Evolutionary conservation across 35 echinoderm and acorn worm species (phyloP).

Genomic region (Patiria miniata): DNA sequence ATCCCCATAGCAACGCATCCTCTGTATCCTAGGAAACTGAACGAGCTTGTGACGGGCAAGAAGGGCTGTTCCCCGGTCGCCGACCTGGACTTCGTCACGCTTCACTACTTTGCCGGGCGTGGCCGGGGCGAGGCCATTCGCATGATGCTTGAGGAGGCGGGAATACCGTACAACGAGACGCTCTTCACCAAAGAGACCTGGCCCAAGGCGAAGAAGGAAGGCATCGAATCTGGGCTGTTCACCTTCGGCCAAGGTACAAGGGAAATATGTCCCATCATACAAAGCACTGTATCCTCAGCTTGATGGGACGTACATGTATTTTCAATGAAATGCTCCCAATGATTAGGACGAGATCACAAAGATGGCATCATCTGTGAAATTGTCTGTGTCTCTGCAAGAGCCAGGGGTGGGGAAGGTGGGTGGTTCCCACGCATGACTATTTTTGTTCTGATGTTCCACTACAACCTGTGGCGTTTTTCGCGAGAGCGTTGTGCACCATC

Average conservation of each 20-base stretch:
- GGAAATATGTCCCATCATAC: too few species aligned
- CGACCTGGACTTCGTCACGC: constrained; percentile 71
- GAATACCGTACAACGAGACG: constrained; percentile 74
- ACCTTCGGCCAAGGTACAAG: constrained; percentile 94
- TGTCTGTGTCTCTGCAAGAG: too few species aligned
- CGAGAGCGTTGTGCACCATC: too few species aligned
- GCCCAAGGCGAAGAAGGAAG: constrained; percentile 83
- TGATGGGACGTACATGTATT: too few species aligned
- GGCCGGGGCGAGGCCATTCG: constrained; percentile 86
- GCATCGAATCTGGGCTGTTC: constrained; percentile 71
- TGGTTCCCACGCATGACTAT: too few species aligned
- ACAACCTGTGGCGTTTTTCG: too few species aligned
- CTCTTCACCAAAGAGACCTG: constrained; percentile 80
- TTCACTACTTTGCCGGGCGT: constrained; percentile 90
- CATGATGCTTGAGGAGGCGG: constrained; percentile 82
- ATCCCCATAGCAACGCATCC: background rate
- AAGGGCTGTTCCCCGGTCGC: constrained; percentile 73
- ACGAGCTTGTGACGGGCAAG: constrained; percentile 84
- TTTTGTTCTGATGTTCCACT: too few species aligned
- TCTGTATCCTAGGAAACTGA: constrained; percentile 44
- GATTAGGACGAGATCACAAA: too few species aligned
- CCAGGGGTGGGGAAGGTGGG: too few species aligned
- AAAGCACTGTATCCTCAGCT: too few species aligned
- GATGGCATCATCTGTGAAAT: too few species aligned
- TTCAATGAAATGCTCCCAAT: too few species aligned